phyloP scores from a whole-genome alignment of 2,113 vertebrate genomes.

The Tringa solitaria region DNA sequence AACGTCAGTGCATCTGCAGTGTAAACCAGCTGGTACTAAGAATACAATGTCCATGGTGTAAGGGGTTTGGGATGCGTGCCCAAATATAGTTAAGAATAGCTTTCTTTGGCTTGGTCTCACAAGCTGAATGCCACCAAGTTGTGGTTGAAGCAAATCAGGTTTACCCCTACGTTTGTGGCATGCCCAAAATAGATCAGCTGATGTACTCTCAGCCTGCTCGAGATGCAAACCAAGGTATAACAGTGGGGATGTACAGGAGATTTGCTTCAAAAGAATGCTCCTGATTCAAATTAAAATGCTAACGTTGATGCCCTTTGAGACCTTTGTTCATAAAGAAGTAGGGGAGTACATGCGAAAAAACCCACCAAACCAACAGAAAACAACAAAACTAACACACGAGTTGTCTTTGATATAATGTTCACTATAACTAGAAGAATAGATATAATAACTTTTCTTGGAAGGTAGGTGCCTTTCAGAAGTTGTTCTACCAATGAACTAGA shows the following conservation, averaged over 20 bases:
- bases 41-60: accelerated
- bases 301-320: background rate
- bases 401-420: background rate
- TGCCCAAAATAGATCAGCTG: background rate
- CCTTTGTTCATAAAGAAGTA: background rate
- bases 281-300: background rate
- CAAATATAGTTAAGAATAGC: background rate
- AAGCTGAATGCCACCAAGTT: accelerated
- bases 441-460: background rate
- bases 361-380: background rate
- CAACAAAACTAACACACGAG: background rate
- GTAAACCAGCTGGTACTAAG: background rate
- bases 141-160: background rate
- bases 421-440: accelerated
- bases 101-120: background rate
- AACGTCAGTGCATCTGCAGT: background rate
- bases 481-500: background rate
- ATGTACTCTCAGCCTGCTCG: accelerated
- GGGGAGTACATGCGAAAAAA: background rate
- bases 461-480: background rate
- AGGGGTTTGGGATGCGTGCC: accelerated
- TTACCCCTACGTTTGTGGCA: background rate
- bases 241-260: accelerated
- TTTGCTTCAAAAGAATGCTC: background rate
- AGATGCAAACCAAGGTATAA: background rate